Evolutionary conservation across 1,140 invertebrate species (phyloP).

Genomic region (Orchesella cincta): DNA sequence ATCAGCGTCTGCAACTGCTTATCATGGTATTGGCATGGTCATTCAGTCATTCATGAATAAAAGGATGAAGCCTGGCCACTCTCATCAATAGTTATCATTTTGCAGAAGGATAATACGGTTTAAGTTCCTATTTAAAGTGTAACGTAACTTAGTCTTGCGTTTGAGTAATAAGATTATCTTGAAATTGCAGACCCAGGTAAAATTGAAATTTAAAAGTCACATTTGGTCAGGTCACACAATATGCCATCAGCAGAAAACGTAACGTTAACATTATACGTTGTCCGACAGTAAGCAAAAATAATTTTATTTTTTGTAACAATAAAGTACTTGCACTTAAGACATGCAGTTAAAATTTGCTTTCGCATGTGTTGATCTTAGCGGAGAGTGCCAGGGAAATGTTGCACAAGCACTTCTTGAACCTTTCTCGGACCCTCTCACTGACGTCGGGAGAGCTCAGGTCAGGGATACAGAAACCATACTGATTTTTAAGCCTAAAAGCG

Average conservation of each 20-base stretch:
- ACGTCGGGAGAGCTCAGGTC: background rate
- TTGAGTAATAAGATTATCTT: no score
- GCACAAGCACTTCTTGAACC: background rate
- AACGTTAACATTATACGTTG: background rate
- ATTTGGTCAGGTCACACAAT: no score
- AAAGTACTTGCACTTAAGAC: background rate
- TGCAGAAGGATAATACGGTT: no score
- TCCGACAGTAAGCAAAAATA: background rate
- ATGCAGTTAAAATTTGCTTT: background rate
- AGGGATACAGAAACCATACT: background rate
- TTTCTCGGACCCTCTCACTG: background rate
- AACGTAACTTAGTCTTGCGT: no score
- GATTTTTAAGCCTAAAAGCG: background rate
- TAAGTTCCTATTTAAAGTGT: no score
- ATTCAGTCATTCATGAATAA: no score
- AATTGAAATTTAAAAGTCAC: no score
- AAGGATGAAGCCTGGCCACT: no score
- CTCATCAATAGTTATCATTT: no score
- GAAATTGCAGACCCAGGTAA: no score
- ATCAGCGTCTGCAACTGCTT: no score
- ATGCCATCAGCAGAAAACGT: background rate
- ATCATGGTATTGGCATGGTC: no score
- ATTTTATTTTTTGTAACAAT: background rate
- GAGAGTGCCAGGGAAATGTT: background rate
- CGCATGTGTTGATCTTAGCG: background rate